Base-by-base conservation (phyloP, 2,888 invertebrate genomes). In the Nephrotoma guestfalica region DNA sequence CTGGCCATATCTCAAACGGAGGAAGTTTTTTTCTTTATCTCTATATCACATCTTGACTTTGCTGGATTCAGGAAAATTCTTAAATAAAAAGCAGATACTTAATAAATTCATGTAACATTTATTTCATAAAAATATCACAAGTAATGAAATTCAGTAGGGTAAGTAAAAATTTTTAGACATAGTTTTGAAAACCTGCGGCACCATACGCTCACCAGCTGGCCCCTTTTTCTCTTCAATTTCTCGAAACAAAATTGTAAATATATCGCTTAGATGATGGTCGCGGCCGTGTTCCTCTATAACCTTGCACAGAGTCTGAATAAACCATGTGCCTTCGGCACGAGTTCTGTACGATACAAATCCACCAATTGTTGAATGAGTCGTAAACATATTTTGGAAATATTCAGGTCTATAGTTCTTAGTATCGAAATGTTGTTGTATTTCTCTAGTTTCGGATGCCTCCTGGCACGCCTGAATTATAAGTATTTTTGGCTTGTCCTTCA, bases 381-480 rank as follows among this genome's bases (percentile, higher is more conserved):
- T 85, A 2, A 87, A 83, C 40, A 88, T 87, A 41, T 88, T 87
- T 85, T 83, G 84, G n/a, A 40, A 85, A 6, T 41, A 45, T 86
- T 86, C 6, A 86, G 45, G 11, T 45, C 45, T 51, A 0, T 4
- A 6, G 9, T 84, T 41, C n/a, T 2, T 84, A 41, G 2, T 4
- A 2, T 84, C 42, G 3, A 41, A 11, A 41, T 18, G 13, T 30
- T 86, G 15, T 85, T 30, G 4, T 6, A 18, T 3, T 4, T 86
- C 85, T 40, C 42, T 9, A 41, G 87, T 86, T 3, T 57, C 43
- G n/a, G 18, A 41, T 89, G 88, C 89, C n/a, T 93, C 93, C 88
- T 93, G 93, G 87, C 93, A 93, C 0, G 93, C 91, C 88, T 93
- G 93, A 85, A 93, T 89, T 85, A 93, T 91, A 18, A 93, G 89